These are phyloP conservation scores for Pristionchus japonicus DNA, from an alignment of 2,888 invertebrate species.

Conservation along the genomic window DNA sequence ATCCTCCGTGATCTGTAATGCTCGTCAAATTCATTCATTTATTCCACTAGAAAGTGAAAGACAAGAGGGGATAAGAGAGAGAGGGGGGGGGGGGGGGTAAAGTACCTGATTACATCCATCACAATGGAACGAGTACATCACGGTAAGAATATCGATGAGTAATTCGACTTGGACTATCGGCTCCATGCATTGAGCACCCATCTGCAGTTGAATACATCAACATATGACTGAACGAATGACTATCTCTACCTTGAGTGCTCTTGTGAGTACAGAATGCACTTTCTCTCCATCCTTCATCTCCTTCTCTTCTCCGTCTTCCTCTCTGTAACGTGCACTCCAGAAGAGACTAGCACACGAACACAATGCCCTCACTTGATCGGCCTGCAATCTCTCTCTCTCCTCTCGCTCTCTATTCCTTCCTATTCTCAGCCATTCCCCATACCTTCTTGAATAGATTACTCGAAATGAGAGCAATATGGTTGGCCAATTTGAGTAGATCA, in stretches of 20 bases:
- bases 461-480: conserved; percentile 52
- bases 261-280: conserved; percentile 75
- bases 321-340: conserved; percentile 81
- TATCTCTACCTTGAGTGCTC: conserved; percentile 83
- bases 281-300: conserved; percentile 82
- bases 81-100: background rate
- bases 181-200: conserved; percentile 98
- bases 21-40: background rate
- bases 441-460: conserved; percentile 52
- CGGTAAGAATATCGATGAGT: conserved; percentile 92
- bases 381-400: conserved; percentile 44
- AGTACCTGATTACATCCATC: conserved; percentile 84
- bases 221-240: no score
- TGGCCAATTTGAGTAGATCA: conserved; percentile 34
- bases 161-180: conserved; percentile 94
- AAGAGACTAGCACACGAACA: conserved; percentile 86
- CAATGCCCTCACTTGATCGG: conserved; percentile 89
- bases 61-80: background rate
- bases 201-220: conserved; percentile 75
- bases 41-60: background rate
- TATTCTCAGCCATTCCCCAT: background rate
- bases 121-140: conserved; percentile 89
- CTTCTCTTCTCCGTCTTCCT: conserved; percentile 79
- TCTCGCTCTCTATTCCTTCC: background rate
- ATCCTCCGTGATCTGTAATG: conserved; percentile 81